A percentile compares a stretch with the other conserved stretches of the same genome.
Conservation (phyloP, 2,888 invertebrate species). For the Vannuccia rotundouncinata region DNA sequence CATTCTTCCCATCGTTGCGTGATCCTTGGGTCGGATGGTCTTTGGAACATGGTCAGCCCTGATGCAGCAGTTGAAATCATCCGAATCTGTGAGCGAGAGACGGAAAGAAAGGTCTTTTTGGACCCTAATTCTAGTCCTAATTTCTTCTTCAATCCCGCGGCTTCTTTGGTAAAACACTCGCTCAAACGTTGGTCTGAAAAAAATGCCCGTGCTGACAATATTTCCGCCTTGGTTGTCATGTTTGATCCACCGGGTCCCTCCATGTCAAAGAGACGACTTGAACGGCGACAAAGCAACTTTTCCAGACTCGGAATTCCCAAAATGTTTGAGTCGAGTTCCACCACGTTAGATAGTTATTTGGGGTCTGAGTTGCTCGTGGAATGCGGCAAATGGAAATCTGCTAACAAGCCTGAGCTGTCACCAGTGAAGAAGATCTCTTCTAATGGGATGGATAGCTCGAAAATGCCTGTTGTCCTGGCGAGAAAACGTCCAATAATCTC, state of each 20-base stretch:
- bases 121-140: conserved; percentile 48
- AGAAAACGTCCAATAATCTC: neutral
- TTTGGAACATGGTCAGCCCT: conserved; percentile 86
- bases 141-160: conserved; percentile 73
- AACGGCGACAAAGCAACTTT: conserved; percentile 32
- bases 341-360: conserved; percentile 12
- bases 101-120: conserved; percentile 35
- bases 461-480: neutral
- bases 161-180: conserved; percentile 74
- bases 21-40: conserved; percentile 88
- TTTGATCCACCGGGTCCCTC: conserved; percentile 74
- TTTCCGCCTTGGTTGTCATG: conserved; percentile 84
- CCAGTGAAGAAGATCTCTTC: neutral
- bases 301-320: neutral
- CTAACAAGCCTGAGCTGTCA: conserved; percentile 4
- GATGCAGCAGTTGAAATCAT: conserved; percentile 76
- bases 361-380: conserved; percentile 13
- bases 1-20: conserved; percentile 67
- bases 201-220: conserved; percentile 86
- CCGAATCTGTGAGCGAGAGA: conserved; percentile 42
- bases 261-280: conserved; percentile 32
- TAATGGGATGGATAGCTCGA: neutral
- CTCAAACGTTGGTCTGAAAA: conserved; percentile 75
- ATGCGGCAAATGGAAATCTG: conserved; percentile 28
- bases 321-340: neutral